A percentile compares a stretch with the other conserved stretches of the same genome.
Conservation (phyloP, 2,888 invertebrate species). For the Apodemia zela region DNA sequence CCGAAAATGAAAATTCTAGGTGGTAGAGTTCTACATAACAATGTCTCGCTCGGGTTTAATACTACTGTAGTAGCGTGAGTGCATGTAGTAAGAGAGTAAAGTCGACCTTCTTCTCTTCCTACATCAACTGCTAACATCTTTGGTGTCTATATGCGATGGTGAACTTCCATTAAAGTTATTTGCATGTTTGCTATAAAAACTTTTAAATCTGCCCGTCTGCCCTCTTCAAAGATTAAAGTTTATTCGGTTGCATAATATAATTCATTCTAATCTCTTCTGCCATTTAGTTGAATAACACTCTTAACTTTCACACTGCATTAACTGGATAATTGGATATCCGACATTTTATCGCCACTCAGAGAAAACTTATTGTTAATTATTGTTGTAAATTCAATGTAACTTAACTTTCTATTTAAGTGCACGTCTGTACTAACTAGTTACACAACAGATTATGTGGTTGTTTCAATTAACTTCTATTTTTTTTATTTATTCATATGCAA, state of each 20-base stretch:
- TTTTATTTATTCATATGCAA: not conserved
- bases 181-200: not conserved
- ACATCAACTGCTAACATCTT: too few relatives aligned
- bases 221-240: not conserved
- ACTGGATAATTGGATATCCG: constrained; percentile 9
- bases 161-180: too few relatives aligned
- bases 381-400: constrained; percentile 1
- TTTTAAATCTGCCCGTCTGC: not conserved
- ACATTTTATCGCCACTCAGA: constrained; percentile 6
- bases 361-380: constrained; percentile 11
- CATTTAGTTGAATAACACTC: constrained; percentile 9
- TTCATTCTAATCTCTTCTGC: constrained; percentile 9
- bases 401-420: constrained; percentile 12
- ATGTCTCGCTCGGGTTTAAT: too few relatives aligned
- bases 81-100: too few relatives aligned
- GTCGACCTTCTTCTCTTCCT: too few relatives aligned
- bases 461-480: not conserved
- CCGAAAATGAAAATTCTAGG: too few relatives aligned
- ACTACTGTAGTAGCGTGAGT: too few relatives aligned
- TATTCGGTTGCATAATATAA: constrained; percentile 10
- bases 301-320: constrained; percentile 11
- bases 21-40: too few relatives aligned
- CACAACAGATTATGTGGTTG: not conserved
- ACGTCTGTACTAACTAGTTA: not conserved
- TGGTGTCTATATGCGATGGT: too few relatives aligned